Evolutionary conservation across 2,888 invertebrate species (phyloP), one percentile per base, ranked within the genome.

Genomic region (Melipona beecheii): DNA sequence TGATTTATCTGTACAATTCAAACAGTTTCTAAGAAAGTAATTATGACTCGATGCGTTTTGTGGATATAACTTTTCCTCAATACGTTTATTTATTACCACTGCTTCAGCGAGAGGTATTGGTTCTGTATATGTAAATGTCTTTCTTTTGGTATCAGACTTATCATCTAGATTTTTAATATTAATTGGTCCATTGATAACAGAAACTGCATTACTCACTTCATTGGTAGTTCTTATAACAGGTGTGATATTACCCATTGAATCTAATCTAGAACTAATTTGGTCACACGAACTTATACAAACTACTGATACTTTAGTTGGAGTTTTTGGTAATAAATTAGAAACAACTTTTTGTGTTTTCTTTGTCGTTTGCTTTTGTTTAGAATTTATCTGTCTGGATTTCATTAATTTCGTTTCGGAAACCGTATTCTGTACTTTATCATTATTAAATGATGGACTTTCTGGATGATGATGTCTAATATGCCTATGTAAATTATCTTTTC

Each of bases 381-480:
- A 81, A 84, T 88, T 89, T 2, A 75, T 62, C 69, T 79, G 68
- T 62, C 68, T 84, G 11, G 13, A 5, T 70, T 86, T 87, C 19
- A 11, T 19, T 65, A 62, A 62, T 24, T 83, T 80, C 58, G 79
- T 76, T 65, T 79, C 71, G 15, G 58, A 9, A 65, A 52, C 43
- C 15, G 71, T 17, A 60, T 82, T 81, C 11, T 62, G 71, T 56
- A 71, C 11, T 65, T 86, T 74, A 6, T 49, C 52, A 43, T 62
- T 64, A 49, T 86, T 85, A 69, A 78, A 66, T 74, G 81, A 78
- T n/a, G 86, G 66, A 68, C 90, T 89, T 27, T 94, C 96, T 0
- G 96, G 96, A 93, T 98, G 98, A 76, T 97, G 96, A 93, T 97
- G 97, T 76, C 96, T 96, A 79, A 97, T 95, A 93, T 98, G 98